phyloP scores from a whole-genome alignment of 2,888 invertebrate species.

The Phyllotreta striolata region DNA sequence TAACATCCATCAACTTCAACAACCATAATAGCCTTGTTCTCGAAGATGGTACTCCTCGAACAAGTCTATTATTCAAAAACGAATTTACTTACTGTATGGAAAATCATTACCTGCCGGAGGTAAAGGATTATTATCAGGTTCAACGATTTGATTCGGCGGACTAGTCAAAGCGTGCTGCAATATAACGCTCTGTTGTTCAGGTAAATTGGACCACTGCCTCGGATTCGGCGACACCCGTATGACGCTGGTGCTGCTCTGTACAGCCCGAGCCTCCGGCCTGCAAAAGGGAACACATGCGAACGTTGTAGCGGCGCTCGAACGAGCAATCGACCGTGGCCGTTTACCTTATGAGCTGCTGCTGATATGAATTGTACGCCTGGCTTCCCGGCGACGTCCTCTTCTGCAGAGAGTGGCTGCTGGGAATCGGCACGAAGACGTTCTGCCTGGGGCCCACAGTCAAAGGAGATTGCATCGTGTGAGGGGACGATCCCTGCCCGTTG shows the following conservation, averaged over 20 bases:
- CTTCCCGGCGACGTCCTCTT: slow-evolving; percentile 62
- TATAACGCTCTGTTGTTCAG: slow-evolving; percentile 61
- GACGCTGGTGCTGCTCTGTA: slow-evolving; percentile 76
- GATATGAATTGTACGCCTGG: slow-evolving; percentile 56
- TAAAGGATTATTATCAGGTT: slow-evolving; percentile 47
- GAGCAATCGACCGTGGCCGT: neutral
- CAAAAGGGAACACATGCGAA: slow-evolving; percentile 16
- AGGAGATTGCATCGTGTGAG: slow-evolving; percentile 72
- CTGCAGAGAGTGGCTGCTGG: slow-evolving; percentile 65
- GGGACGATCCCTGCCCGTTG: slow-evolving; percentile 73
- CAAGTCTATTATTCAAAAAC: slow-evolving; percentile 16
- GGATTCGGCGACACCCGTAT: slow-evolving; percentile 84
- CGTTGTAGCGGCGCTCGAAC: too few species aligned
- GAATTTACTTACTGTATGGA: slow-evolving; percentile 26
- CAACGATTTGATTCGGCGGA: slow-evolving; percentile 47
- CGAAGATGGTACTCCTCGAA: too few species aligned
- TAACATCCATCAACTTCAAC: neutral
- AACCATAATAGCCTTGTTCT: too few species aligned
- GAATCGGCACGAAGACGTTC: slow-evolving; percentile 93
- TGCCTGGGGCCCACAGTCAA: slow-evolving; percentile 78
- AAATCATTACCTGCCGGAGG: slow-evolving; percentile 35
- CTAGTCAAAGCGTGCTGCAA: slow-evolving; percentile 57
- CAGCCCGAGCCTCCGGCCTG: slow-evolving; percentile 78
- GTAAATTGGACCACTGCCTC: slow-evolving; percentile 55
- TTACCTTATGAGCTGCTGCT: slow-evolving; percentile 61